Evolutionary conservation across 1,140 invertebrate species (phyloP).

Genomic region (Monochamus saltuarius): DNA sequence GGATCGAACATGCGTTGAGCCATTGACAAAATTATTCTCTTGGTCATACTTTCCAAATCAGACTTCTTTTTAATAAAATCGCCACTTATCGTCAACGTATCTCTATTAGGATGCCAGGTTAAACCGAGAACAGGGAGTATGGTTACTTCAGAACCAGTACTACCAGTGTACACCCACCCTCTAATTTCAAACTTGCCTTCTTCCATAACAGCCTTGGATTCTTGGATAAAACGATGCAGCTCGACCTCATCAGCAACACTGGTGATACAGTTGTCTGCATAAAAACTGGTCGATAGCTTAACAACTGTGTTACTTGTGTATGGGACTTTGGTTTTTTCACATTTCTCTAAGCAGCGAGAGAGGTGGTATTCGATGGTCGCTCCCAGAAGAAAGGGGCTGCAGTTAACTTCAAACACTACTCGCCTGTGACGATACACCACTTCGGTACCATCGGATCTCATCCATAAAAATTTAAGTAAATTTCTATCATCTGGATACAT

Average conservation of each 20-base stretch:
- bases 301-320: constrained; percentile 2
- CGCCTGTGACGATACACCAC: constrained; percentile 40
- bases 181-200: constrained; percentile 37
- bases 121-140: constrained; percentile 7
- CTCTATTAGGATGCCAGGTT: constrained; percentile 2
- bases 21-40: constrained; percentile 13
- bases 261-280: constrained; percentile 41
- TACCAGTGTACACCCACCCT: constrained; percentile 29
- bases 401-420: constrained; percentile 40
- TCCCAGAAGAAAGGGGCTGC: constrained; percentile 33
- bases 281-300: constrained; percentile 23
- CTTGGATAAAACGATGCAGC: constrained; percentile 26
- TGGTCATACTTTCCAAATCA: not conserved
- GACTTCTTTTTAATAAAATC: too few relatives aligned
- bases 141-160: not conserved
- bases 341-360: not conserved
- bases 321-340: not conserved
- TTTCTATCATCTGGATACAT: constrained; percentile 39
- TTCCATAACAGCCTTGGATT: constrained; percentile 21
- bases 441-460: constrained; percentile 15
- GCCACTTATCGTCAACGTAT: too few relatives aligned
- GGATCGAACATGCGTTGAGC: constrained; percentile 16
- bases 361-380: constrained; percentile 21
- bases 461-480: constrained; percentile 47
- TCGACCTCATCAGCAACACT: constrained; percentile 24